phyloP scores from a whole-genome alignment of 2,797 vertebrate genomes.

The Myotis vivesi region DNA sequence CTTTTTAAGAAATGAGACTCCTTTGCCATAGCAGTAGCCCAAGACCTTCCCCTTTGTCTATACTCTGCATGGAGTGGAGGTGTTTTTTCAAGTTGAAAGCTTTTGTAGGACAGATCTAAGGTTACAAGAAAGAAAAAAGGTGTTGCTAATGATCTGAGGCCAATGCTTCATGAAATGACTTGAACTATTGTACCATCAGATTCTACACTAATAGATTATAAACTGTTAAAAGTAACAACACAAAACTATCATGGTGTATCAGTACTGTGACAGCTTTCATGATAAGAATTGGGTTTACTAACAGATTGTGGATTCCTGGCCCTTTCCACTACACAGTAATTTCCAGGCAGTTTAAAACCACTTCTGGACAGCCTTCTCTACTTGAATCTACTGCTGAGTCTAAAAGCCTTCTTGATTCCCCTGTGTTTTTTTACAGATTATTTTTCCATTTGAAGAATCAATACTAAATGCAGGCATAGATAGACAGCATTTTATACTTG shows the following conservation, averaged over 20 bases:
- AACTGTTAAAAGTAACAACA: neutral
- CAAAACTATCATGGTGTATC: neutral
- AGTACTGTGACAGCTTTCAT: conserved; percentile 17
- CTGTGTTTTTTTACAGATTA: conserved; percentile 44
- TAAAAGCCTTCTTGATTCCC: conserved; percentile 61
- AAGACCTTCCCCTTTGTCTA: neutral
- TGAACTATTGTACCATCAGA: neutral
- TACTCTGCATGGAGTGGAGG: neutral
- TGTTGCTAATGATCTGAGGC: neutral
- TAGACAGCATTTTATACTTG: conserved; percentile 59
- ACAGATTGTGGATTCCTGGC: conserved; percentile 56
- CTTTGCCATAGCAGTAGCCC: neutral
- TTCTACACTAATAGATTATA: neutral
- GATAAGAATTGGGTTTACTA: conserved; percentile 2
- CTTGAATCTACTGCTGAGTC: neutral
- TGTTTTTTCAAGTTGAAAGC: conserved; percentile 19
- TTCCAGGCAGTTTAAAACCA: conserved; percentile 70
- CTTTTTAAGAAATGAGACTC: conserved; percentile 41
- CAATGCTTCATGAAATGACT: conserved; percentile 19
- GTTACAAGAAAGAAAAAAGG: neutral
- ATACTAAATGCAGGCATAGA: conserved; percentile 69
- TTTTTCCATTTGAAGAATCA: conserved; percentile 70
- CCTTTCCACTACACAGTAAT: conserved; percentile 47
- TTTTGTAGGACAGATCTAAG: neutral
- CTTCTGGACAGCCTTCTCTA: conserved; percentile 38